Conservation (phyloP, 2,888 invertebrate genomes). For the Craniophora ligustri region DNA sequence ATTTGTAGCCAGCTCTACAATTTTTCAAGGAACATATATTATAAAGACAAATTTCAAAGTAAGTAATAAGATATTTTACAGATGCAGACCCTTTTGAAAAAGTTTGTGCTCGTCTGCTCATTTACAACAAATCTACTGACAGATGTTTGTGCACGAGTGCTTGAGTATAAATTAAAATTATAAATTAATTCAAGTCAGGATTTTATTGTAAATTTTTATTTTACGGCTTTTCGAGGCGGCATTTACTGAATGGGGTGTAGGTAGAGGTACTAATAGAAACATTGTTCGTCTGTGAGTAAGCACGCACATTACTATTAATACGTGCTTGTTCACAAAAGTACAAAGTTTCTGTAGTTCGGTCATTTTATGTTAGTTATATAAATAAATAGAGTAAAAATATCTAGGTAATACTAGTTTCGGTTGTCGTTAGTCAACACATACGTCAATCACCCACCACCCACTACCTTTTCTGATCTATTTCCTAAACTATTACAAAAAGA, state of each 20-base stretch:
- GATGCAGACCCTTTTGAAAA: neutral
- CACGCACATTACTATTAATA: constrained; percentile 14
- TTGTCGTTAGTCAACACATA: constrained; percentile 35
- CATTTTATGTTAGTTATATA: constrained; percentile 37
- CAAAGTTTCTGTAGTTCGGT: constrained; percentile 7
- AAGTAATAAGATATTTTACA: constrained; percentile 19
- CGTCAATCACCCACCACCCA: constrained; percentile 27
- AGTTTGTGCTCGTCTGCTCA: constrained; percentile 14
- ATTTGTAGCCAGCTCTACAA: too few species aligned
- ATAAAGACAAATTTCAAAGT: neutral
- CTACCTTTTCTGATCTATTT: constrained; percentile 21
- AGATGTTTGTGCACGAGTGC: constrained; percentile 1
- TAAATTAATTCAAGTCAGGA: neutral
- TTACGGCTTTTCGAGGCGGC: neutral
- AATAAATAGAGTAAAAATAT: constrained; percentile 42
- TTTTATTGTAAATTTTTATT: neutral
- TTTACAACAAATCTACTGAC: constrained; percentile 6
- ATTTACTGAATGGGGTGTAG: too few species aligned
- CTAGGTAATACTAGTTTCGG: constrained; percentile 28
- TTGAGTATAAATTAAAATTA: constrained; percentile 3
- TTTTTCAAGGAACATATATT: too few species aligned
- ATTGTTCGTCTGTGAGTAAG: constrained; percentile 1
- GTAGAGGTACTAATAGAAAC: constrained; percentile 3
- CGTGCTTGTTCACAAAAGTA: too few species aligned
- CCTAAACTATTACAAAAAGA: constrained; percentile 18